Evolutionary conservation across 2,113 vertebrate genomes (phyloP).

Genomic region (Oryzias celebensis): DNA sequence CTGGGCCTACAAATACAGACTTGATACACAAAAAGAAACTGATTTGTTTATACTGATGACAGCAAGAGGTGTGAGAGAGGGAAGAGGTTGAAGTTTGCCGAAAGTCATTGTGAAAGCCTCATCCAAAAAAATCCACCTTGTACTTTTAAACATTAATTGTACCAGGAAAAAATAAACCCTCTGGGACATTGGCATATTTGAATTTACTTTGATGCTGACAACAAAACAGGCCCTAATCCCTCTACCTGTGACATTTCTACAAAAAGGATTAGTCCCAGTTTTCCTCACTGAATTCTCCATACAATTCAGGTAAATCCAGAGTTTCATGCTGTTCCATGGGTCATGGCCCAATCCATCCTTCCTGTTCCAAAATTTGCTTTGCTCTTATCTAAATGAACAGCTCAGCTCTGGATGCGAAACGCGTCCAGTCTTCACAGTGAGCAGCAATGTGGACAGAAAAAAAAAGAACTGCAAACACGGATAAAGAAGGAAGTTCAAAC

Average conservation of each 20-base stretch:
- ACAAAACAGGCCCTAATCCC: constrained; percentile 64
- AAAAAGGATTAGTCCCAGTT: constrained; percentile 71
- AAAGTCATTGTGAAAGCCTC: constrained; percentile 47
- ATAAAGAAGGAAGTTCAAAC: neutral
- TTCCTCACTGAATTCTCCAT: constrained; percentile 49
- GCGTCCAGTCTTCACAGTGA: constrained; percentile 8
- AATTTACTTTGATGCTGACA: constrained; percentile 51
- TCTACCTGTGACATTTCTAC: constrained; percentile 72
- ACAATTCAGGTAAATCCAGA: constrained; percentile 49
- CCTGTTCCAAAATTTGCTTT: constrained; percentile 60
- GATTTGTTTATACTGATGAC: no score
- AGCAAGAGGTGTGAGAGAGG: constrained; percentile 8
- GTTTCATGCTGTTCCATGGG: constrained; percentile 52
- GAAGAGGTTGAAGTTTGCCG: constrained; percentile 29
- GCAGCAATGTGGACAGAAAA: constrained; percentile 29
- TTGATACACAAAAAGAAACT: no score
- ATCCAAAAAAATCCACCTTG: constrained; percentile 42
- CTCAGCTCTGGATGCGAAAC: constrained; percentile 41
- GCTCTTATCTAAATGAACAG: constrained; percentile 78
- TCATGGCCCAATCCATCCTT: constrained; percentile 48
- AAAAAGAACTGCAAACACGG: constrained; percentile 13
- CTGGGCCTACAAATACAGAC: no score
- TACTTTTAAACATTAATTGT: constrained; percentile 26
- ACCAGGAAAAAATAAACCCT: neutral
- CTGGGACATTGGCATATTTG: constrained; percentile 33